phyloP scores from a whole-genome alignment of 1,140 invertebrate species.

The Drosophila sp. region DNA sequence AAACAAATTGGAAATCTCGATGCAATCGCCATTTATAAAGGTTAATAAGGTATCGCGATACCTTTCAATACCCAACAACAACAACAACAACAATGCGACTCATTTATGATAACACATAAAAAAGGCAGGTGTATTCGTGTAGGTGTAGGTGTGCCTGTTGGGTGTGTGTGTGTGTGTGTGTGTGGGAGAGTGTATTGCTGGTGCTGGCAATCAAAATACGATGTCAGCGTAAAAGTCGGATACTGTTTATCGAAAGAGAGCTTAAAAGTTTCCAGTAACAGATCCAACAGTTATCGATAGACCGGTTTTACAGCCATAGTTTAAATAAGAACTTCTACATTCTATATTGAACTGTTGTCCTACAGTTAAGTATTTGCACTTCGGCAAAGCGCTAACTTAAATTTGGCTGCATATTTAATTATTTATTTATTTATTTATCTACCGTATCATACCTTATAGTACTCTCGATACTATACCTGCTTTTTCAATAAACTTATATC shows the following conservation, averaged over 20 bases:
- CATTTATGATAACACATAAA: constrained; percentile 63
- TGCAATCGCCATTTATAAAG: constrained; percentile 55
- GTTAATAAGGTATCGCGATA: constrained; percentile 57
- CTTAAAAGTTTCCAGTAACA: neutral
- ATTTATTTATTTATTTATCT: too few relatives aligned
- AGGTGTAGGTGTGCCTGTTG: neutral
- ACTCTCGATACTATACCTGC: too few relatives aligned
- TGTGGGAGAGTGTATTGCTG: constrained; percentile 14
- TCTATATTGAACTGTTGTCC: too few relatives aligned
- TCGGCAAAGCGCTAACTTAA: too few relatives aligned
- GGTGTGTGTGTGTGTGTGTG: neutral
- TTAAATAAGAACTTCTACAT: too few relatives aligned
- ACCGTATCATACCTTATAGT: too few relatives aligned
- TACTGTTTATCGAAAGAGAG: constrained; percentile 17
- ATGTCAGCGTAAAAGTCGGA: constrained; percentile 7
- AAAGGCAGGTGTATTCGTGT: constrained; percentile 14
- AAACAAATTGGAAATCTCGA: constrained; percentile 7
- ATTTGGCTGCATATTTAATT: too few relatives aligned
- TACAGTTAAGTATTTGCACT: too few relatives aligned
- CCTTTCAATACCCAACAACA: constrained; percentile 20
- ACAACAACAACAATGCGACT: constrained; percentile 30
- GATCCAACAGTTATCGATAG: neutral
- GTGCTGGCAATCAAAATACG: constrained; percentile 14
- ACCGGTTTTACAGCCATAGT: neutral
- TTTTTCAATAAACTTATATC: too few relatives aligned